These are phyloP conservation scores for Crossaster papposus DNA, from an alignment of 53 echinoderm and acorn worm species.

Conservation along the genomic window DNA sequence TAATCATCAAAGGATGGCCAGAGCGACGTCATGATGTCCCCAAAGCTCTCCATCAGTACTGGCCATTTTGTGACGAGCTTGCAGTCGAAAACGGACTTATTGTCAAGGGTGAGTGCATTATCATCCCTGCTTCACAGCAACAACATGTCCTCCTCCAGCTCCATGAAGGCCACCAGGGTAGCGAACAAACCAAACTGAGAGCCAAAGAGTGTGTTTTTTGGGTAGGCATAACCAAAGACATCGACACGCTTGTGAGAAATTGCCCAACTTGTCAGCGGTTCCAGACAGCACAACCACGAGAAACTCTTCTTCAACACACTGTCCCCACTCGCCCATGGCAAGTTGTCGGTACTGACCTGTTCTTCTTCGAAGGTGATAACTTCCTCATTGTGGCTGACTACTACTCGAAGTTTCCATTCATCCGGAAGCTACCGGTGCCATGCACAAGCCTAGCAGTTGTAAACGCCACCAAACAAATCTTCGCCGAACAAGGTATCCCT, in stretches of 20 bases:
- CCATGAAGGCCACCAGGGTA: slow-evolving; percentile 40
- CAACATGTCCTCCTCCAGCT: slow-evolving; percentile 20
- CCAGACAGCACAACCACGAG: slow-evolving; percentile 38
- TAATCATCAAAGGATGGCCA: slow-evolving; percentile 29
- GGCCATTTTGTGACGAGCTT: slow-evolving; percentile 34
- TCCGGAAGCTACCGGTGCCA: slow-evolving; percentile 54
- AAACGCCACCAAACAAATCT: slow-evolving; percentile 43
- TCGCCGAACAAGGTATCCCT: slow-evolving; percentile 71
- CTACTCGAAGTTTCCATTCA: slow-evolving; percentile 62
- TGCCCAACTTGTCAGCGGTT: slow-evolving; percentile 63
- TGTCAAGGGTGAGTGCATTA: slow-evolving; percentile 15
- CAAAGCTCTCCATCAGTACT: slow-evolving; percentile 26
- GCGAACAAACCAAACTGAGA: slow-evolving; percentile 19
- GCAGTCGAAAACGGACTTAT: slow-evolving; percentile 9
- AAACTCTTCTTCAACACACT: slow-evolving; percentile 43
- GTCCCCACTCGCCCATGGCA: slow-evolving; percentile 65
- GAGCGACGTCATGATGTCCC: background rate
- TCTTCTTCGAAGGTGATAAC: slow-evolving; percentile 21
- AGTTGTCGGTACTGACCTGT: slow-evolving; percentile 59
- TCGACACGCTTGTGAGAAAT: slow-evolving; percentile 14
- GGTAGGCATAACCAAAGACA: slow-evolving; percentile 13
- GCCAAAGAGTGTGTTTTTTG: slow-evolving; percentile 31
- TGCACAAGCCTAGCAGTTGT: slow-evolving; percentile 59
- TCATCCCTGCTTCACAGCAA: slow-evolving; percentile 33
- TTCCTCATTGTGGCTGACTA: slow-evolving; percentile 63